Conservation (phyloP, 92 coral and sea anemone species). For the Parazoanthus atlanticus region DNA sequence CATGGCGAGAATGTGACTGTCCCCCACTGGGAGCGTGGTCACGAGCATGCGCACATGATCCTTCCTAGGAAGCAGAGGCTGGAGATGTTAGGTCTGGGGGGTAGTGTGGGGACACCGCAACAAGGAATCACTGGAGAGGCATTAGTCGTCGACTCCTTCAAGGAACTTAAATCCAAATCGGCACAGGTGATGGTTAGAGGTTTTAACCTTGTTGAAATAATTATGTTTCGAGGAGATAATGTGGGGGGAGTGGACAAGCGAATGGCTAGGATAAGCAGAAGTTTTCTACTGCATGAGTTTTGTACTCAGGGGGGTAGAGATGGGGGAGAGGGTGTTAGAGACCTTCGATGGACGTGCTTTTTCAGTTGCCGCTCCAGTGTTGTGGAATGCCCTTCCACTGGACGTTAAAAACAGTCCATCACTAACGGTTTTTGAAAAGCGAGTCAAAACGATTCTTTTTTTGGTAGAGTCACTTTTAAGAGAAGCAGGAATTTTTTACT, state of each 20-base stretch:
- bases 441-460: too few species aligned
- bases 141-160: slow-evolving; percentile 89
- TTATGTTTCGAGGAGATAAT: background rate
- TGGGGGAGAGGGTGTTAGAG: background rate
- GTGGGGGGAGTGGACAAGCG: background rate
- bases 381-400: too few species aligned
- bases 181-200: slow-evolving; percentile 54
- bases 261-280: background rate
- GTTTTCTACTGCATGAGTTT: too few species aligned
- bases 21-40: slow-evolving; percentile 92
- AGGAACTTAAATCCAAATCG: slow-evolving; percentile 76
- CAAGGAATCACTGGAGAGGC: slow-evolving; percentile 89
- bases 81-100: slow-evolving; percentile 88
- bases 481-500: too few species aligned
- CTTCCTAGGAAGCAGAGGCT: slow-evolving; percentile 69
- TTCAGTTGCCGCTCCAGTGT: too few species aligned
- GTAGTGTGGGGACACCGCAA: slow-evolving; percentile 83
- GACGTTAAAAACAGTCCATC: too few species aligned
- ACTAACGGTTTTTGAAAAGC: too few species aligned
- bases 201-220: background rate
- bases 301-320: too few species aligned
- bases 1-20: slow-evolving; percentile 86
- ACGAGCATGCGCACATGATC: slow-evolving; percentile 80
- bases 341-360: too few species aligned
- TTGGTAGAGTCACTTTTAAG: too few species aligned